Evolutionary conservation across 2,113 vertebrate genomes (phyloP), one percentile per base, ranked within the genome.

Genomic region (Maccullochella peelii): DNA sequence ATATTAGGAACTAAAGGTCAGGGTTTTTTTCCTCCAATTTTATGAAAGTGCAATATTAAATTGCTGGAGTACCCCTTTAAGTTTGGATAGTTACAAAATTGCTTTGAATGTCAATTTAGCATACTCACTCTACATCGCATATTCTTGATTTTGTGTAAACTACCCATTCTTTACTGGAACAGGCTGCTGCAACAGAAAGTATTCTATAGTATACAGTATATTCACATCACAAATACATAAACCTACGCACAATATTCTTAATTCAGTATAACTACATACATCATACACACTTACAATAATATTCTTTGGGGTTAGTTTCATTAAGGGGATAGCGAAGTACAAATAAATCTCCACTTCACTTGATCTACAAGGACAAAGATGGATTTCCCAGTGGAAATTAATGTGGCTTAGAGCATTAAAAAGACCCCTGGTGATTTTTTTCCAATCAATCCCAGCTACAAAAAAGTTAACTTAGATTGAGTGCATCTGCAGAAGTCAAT

Each of bases 401-500:
- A 90, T 90, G 44, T 81, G 86, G 81, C 73, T 86, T 68, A 86
- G 65, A 89, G 73, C 86, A 91, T 91, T 92, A 88, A 85, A 83
- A 52, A 44, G 75, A 88, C 63, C 80, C 72, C 79, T 63, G 83
- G 61, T 86, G 89, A 86, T 87, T 88, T 90, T 82, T 87, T 85
- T 57, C 36, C 82, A 84, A 94, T 94, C 91, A 94, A 89, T 94
- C 67, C 70, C 63, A 75, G 58, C 88, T 85, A 83, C 80, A 84
- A 69, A 92, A 93, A 93, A 85, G 90, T 93, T 89, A 88, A 88
- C 74, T 89, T 82, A 61, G 88, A 90, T 82, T 86, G 84, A 91
- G 54, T 88, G 75, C 70, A 79, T 86, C 73, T 90, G 86, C 82
- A 79, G 40, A 89, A 91, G 93, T 94, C 93, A 94, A 91, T 94